Base-by-base conservation (phyloP, 2,888 invertebrate species). In the Cremastinae sp. region DNA sequence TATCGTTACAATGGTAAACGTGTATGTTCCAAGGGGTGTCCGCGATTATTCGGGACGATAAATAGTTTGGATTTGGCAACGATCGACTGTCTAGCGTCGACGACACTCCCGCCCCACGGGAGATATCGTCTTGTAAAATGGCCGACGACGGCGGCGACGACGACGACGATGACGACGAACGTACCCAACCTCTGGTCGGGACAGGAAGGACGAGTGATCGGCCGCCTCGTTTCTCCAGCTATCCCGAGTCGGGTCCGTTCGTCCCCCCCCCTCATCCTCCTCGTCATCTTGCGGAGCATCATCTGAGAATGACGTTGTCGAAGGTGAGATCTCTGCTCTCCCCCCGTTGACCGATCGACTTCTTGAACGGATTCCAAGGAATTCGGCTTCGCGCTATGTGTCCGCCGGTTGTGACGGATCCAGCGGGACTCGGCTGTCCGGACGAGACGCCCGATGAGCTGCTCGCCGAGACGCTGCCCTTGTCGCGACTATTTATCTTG, bases 341-440 rank as follows among this genome's bases (percentile, higher is more conserved):
- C 83, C 92, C 14, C 22, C 53, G 92, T 64, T 93, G 92, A 0
- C 91, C 87, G 1, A 92, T 91, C 80, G 94, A 92, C 58, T 94
- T 91, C 75, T 94, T 92, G 90, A 95, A 95, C 0, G 94, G 94
- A 87, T 95, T 95, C 95, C 95, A 95, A 1, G 93, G 92, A 73
- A 92, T 90, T 1, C 92, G 90, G 1, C 41, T 64, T n/a, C 91
- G 89, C 0, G 92, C 90, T 0, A 91, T 90, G 0, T 89, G 88
- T 38, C 90, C 89, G 85, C 91, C 79, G 85, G 91, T 79, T 22
- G 92, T 91, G 74, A 92, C 90, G 9, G 92, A 92, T 56, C 92
- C 92, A 1, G 92, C 91, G 22, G 92, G 92, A 88, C 92, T 92
- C 38, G 92, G 92, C 84, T 92, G 91, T 5, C 92, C 92, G 71